A percentile compares a stretch with the other conserved stretches of the same genome.
These are phyloP conservation scores for Drosophila ustulata DNA, from an alignment of 2,888 invertebrate genomes.

Conservation along the genomic window DNA sequence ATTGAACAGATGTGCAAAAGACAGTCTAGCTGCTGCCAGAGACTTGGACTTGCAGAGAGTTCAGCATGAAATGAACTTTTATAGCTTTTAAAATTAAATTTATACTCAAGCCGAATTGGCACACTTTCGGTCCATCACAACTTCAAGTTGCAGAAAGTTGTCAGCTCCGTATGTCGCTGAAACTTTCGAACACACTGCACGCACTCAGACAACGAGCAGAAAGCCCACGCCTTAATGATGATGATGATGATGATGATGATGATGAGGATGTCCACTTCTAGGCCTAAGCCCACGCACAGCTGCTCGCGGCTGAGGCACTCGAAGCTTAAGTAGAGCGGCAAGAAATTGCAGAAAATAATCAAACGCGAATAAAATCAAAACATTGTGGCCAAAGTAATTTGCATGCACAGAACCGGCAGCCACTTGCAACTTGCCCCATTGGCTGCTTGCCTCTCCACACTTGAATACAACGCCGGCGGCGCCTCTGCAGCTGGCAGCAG, in stretches of 20 bases:
- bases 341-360: conserved; percentile 70
- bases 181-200: conserved; percentile 72
- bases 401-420: conserved; percentile 72
- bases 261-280: conserved; percentile 14
- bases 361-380: conserved; percentile 77
- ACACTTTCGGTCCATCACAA: conserved; percentile 38
- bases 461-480: conserved; percentile 66
- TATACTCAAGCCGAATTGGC: conserved; percentile 30
- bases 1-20: conserved; percentile 61
- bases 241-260: neutral
- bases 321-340: conserved; percentile 51
- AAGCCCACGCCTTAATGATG: conserved; percentile 57
- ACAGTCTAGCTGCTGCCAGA: neutral
- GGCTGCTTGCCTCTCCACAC: conserved; percentile 43
- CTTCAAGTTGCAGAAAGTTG: conserved; percentile 28
- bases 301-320: neutral
- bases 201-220: conserved; percentile 53
- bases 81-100: conserved; percentile 2
- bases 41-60: neutral
- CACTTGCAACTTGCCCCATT: conserved; percentile 37
- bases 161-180: conserved; percentile 25
- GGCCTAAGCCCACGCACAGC: conserved; percentile 56
- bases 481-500: conserved; percentile 49
- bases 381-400: conserved; percentile 77
- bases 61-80: neutral